Evolutionary conservation across 2,888 invertebrate species (phyloP).

Genomic region (Camponotus fellah): DNA sequence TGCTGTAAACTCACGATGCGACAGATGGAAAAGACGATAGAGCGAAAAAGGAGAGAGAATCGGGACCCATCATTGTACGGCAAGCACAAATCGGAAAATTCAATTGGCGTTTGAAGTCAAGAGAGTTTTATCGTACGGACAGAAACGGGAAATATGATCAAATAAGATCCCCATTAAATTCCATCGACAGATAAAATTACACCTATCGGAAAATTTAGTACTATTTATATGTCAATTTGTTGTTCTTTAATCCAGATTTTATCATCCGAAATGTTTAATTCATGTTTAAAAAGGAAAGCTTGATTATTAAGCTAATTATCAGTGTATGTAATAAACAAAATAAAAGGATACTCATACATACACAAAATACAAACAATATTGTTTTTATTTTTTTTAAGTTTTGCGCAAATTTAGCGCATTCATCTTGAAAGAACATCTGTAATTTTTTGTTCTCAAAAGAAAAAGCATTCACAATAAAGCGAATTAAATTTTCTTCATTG

Average conservation of each 20-base stretch:
- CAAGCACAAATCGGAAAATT: conserved; percentile 57
- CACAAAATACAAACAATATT: no score
- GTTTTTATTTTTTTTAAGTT: neutral
- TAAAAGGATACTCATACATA: no score
- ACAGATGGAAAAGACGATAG: neutral
- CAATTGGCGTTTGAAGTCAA: conserved; percentile 59
- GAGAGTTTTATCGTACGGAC: conserved; percentile 35
- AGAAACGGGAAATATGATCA: conserved; percentile 53
- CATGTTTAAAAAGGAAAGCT: no score
- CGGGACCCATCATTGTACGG: neutral
- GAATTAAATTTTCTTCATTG: neutral
- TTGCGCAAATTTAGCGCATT: neutral
- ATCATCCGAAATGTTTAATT: no score
- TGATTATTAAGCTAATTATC: no score
- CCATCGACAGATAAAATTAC: neutral
- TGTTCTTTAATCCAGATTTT: no score
- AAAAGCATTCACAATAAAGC: conserved; percentile 32
- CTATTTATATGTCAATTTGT: neutral
- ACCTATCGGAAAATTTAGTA: neutral
- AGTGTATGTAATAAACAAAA: no score
- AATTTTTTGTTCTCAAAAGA: neutral
- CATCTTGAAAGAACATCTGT: neutral
- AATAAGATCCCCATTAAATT: neutral
- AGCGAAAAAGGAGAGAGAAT: neutral
- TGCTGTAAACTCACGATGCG: neutral